Base-by-base conservation (phyloP, 1,140 invertebrate species). In the Zaprionus nigranus region DNA sequence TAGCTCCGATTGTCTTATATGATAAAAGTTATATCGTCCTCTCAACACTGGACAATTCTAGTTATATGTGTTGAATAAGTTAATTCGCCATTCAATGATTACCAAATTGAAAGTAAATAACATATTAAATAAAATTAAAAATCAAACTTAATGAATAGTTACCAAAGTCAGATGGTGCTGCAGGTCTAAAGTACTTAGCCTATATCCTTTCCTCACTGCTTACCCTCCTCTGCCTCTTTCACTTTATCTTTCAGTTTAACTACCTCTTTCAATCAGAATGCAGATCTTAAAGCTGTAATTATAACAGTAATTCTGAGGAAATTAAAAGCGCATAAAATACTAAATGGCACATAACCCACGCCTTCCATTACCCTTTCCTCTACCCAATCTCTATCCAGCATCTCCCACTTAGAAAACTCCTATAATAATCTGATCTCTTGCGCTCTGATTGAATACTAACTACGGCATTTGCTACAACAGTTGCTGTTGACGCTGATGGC, bases 361-460 rank as follows among this genome's bases (percentile, higher is more conserved):
- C 17, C 11, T 46, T 4, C 15, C n/a, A 15, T 46, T 46, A 15
- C 40, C 40, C 6, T n/a, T 43, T 17, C n/a, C 20, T 49, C 12
- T 12, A 7, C 20, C 46, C 46, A 1, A 9, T 22, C 17, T 11
- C 20, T 9, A 30, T 2, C 30, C 9, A 34, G 30, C 30, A 34
- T 20, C 2, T 51, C 46, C 11, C 20, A 1, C n/a, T 1, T 13
- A 24, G 43, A 40, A 60, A 57, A 76, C 67, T 69, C 36, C 51
- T 9, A 11, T 38, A 63, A 78, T 83, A 83, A 83, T 83, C 76
- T 68, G 22, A 71, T 65, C 81, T 62, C 82, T 76, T 76, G 71
- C 72, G 80, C 81, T 79, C 60, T 83, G 81, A 83, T 83, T 83
- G 81, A 83, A 83, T 80, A 80, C 81, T 53, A 75, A 70, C 46